Evolutionary conservation across 2,888 invertebrate genomes (phyloP).

Genomic region (Drosophila koepferae): DNA sequence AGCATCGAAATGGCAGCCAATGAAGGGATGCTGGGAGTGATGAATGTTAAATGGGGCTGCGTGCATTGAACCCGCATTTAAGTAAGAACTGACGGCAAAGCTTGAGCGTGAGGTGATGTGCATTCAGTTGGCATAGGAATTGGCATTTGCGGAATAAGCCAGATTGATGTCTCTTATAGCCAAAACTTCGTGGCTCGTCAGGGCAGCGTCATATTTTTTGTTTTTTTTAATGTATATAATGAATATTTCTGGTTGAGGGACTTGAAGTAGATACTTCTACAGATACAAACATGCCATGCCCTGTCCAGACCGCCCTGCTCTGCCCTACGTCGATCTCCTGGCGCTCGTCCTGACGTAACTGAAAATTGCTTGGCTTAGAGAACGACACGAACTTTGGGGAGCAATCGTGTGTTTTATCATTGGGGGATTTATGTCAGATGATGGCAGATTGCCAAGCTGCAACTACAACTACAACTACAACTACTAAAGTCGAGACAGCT

Average conservation of each 20-base stretch:
- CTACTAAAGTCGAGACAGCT: constrained; percentile 22
- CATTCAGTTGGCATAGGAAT: constrained; percentile 63
- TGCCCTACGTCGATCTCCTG: constrained; percentile 3
- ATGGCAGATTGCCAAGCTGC: constrained; percentile 82
- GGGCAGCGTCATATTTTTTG: constrained; percentile 64
- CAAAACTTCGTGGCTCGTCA: constrained; percentile 46
- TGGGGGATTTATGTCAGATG: constrained; percentile 74
- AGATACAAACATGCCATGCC: constrained; percentile 8
- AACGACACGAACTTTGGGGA: constrained; percentile 68
- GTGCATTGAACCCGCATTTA: constrained; percentile 60
- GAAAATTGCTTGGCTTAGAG: constrained; percentile 70
- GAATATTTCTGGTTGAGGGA: constrained; percentile 35
- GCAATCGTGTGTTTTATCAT: constrained; percentile 75
- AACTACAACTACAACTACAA: constrained; percentile 36
- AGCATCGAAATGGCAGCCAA: constrained; percentile 33
- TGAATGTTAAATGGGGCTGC: constrained; percentile 4
- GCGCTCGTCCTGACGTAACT: constrained; percentile 36
- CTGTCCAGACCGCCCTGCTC: neutral
- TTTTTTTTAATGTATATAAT: constrained; percentile 64
- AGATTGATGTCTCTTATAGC: constrained; percentile 41
- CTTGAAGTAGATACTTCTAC: neutral
- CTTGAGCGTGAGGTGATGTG: constrained; percentile 35
- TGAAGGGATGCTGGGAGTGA: constrained; percentile 17
- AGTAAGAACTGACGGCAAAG: neutral
- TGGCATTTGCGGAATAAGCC: constrained; percentile 48